These are phyloP conservation scores for Montipora cactus DNA, from an alignment of 64 coral and sea anemone genomes.

Conservation along the genomic window DNA sequence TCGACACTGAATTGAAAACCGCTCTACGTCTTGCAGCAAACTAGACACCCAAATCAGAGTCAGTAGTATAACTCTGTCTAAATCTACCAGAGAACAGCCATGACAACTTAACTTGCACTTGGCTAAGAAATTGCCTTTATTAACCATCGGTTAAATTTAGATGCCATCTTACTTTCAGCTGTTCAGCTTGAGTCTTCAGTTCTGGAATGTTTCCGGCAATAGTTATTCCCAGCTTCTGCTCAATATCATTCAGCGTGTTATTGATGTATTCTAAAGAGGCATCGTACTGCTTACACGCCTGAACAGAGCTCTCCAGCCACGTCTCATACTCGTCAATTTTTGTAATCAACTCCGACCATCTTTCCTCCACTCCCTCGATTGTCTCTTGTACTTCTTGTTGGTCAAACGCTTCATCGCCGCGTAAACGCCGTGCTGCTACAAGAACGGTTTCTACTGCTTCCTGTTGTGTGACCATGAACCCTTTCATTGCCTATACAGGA, in stretches of 20 bases:
- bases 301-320: slow-evolving; percentile 86
- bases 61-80: no score
- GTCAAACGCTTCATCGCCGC: slow-evolving; percentile 68
- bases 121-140: background rate
- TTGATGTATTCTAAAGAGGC: slow-evolving; percentile 57
- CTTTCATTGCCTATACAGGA: slow-evolving; percentile 84
- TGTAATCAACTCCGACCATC: slow-evolving; percentile 68
- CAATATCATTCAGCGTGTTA: slow-evolving; percentile 63
- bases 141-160: background rate
- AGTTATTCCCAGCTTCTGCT: slow-evolving; percentile 34
- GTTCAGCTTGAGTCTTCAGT: slow-evolving; percentile 40
- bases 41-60: no score
- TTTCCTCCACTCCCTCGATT: slow-evolving; percentile 70
- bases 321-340: slow-evolving; percentile 82
- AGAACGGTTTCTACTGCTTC: slow-evolving; percentile 72
- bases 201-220: slow-evolving; percentile 45
- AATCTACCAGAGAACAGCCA: no score
- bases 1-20: no score
- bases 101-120: background rate
- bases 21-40: no score
- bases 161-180: slow-evolving; percentile 51
- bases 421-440: slow-evolving; percentile 59
- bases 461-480: slow-evolving; percentile 84
- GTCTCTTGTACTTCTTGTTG: slow-evolving; percentile 86
- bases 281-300: slow-evolving; percentile 75